Base-by-base conservation (phyloP, 2,113 vertebrate genomes). In the Vicugna pacos region DNA sequence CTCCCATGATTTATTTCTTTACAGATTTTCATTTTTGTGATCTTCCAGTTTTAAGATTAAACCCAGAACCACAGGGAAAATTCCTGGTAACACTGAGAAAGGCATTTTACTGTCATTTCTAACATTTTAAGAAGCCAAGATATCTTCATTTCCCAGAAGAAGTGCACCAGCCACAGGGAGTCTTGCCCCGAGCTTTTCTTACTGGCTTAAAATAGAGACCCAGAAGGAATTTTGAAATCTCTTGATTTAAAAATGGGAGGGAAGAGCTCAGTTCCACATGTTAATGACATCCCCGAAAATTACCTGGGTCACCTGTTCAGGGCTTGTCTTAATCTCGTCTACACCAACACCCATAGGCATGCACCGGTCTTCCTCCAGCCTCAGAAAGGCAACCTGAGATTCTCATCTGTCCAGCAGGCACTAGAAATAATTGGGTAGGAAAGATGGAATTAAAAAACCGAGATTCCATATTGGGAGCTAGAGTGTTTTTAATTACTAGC, bases 401-500 rank as follows among this genome's bases (percentile, higher is more conserved):
- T 48, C 13, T 35, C 22, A 9, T 13, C 32, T 24, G 12, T 3
- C 8, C 0, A 7, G 7, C 0, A 0, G 24, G 70, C 28, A 8
- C 58, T 3, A 7, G 13, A 77, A 46, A 86, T 16, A 38, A 46
- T 0, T 60, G 75, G 54, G n/a, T 85, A 22, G 22, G 24, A 48
- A 14, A 60, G 22, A 85, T 62, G 24, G 22, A 30, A 50, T 20
- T 20, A 38, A 7, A 69, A 72, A 69, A 56, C 12, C 6, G 30
- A 48, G 56, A 26, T 6, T n/a, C 54, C 11, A 4, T 15, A 17
- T 3, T 19, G n/a, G 14, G 0, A 26, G 24, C 8, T 32, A 14
- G 0, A 73, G 12, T 19, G 7, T 1, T 54, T 85, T 94, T 28
- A 24, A 52, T 42, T 80, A 42, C n/a, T 52, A 77, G 73, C 73